Conservation (phyloP, 2,888 invertebrate genomes). For the Biston betularia region DNA sequence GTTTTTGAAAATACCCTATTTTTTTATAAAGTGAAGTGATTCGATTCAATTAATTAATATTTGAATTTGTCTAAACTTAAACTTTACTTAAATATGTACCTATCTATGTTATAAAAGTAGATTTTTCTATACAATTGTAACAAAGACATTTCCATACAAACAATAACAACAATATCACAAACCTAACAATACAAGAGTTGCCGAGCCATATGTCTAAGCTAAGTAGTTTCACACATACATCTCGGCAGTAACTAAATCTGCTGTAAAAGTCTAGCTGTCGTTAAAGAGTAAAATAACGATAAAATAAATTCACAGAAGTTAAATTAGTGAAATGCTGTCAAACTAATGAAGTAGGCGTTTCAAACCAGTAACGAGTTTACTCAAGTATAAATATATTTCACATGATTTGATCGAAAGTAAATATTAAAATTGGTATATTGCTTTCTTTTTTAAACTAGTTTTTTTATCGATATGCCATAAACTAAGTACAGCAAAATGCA, state of each 20-base stretch:
- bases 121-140: conserved; percentile 10
- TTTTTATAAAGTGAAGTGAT: too few relatives aligned
- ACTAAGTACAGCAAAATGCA: too few relatives aligned
- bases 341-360: too few relatives aligned
- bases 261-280: neutral
- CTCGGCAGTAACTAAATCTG: conserved; percentile 1
- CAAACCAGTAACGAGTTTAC: too few relatives aligned
- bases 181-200: conserved; percentile 6
- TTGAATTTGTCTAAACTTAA: neutral
- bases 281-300: neutral
- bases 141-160: conserved; percentile 11
- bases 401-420: too few relatives aligned
- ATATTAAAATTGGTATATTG: too few relatives aligned
- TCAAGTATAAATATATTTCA: too few relatives aligned
- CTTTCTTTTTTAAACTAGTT: too few relatives aligned
- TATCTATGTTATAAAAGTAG: conserved; percentile 3
- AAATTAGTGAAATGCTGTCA: neutral
- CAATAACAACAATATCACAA: conserved; percentile 25
- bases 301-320: neutral
- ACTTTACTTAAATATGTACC: neutral
- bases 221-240: conserved; percentile 3
- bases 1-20: too few relatives aligned
- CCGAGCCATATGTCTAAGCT: neutral
- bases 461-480: too few relatives aligned
- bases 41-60: too few relatives aligned